phyloP scores from a whole-genome alignment of 2,888 invertebrate genomes.

The Sarcophaga subvicina region DNA sequence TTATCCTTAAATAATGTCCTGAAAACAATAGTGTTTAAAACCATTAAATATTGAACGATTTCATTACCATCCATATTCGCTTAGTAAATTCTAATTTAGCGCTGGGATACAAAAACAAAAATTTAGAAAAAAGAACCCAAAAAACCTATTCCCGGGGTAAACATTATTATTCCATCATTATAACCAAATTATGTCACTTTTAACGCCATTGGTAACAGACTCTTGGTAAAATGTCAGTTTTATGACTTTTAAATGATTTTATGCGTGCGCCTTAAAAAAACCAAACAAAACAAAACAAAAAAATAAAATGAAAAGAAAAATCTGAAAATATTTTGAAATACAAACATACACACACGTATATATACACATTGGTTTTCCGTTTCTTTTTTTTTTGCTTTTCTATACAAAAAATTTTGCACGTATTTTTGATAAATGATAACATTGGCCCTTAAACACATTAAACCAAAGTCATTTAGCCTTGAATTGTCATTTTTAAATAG shows the following conservation, averaged over 20 bases:
- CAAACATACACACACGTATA: too few relatives aligned
- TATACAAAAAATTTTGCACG: background rate
- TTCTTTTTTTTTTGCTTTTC: background rate
- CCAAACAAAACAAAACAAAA: background rate
- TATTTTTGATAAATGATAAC: conserved; percentile 24
- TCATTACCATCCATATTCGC: too few relatives aligned
- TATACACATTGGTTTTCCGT: too few relatives aligned
- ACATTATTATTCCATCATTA: background rate
- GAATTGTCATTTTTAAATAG: conserved; percentile 23
- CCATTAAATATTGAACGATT: too few relatives aligned
- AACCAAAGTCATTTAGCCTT: background rate
- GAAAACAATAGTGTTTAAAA: too few relatives aligned
- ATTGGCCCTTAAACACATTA: background rate
- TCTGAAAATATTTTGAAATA: too few relatives aligned
- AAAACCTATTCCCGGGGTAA: background rate
- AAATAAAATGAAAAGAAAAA: too few relatives aligned
- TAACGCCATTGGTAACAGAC: background rate
- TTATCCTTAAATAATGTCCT: too few relatives aligned
- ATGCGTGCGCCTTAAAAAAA: background rate
- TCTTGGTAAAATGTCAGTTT: background rate
- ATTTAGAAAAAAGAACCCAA: background rate
- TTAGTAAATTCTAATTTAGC: background rate
- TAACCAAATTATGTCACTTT: background rate
- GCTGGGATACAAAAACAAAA: background rate
- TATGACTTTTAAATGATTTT: conserved; percentile 11